Conservation (phyloP, 2,888 invertebrate genomes). For the Nymphalis polychloros region DNA sequence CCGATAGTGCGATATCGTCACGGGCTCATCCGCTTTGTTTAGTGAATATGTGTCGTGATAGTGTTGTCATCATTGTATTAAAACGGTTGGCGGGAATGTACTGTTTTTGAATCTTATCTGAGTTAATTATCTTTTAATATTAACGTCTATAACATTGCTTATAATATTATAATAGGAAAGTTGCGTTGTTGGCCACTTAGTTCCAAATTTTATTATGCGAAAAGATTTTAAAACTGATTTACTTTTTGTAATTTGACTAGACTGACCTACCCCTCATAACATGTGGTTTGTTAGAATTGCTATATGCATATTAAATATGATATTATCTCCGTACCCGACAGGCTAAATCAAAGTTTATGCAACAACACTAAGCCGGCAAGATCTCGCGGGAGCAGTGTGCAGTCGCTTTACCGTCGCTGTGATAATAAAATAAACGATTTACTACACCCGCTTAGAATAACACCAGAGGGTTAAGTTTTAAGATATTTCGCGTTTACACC, state of each 20-base stretch:
- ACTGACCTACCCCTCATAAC: too few species aligned
- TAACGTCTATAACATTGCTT: neutral
- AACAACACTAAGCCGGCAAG: neutral
- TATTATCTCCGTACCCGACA: neutral
- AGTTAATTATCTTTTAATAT: neutral
- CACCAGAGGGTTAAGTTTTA: neutral
- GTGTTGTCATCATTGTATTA: neutral
- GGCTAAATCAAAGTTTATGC: neutral
- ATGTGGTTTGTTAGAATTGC: too few species aligned
- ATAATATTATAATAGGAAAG: neutral
- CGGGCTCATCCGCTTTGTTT: neutral
- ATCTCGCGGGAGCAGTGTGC: neutral
- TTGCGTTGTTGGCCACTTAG: too few species aligned
- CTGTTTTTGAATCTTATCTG: neutral
- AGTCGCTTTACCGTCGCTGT: constrained; percentile 2
- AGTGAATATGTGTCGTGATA: neutral
- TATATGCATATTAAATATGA: too few species aligned
- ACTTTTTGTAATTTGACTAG: too few species aligned
- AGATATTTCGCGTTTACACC: neutral
- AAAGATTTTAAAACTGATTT: too few species aligned
- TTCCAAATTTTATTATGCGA: too few species aligned
- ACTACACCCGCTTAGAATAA: neutral
- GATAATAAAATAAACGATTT: constrained; percentile 7
- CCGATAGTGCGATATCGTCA: neutral
- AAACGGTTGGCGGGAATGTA: neutral